Base-by-base conservation (phyloP, 2,888 invertebrate genomes). In the Acleris emargana region DNA sequence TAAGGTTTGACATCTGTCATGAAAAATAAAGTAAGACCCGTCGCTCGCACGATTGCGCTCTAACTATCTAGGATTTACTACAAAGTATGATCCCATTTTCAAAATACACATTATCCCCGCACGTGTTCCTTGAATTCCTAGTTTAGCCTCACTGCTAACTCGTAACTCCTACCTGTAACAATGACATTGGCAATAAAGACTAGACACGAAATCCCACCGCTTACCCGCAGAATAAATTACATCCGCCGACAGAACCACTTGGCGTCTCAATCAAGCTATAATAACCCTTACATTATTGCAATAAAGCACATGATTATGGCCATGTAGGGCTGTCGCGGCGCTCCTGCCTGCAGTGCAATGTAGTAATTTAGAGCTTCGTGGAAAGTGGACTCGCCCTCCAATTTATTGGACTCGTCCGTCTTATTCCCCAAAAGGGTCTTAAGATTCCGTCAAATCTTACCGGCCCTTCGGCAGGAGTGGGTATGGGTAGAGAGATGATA, bases 321-420 rank as follows among this genome's bases (percentile, higher is more conserved):
- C 55, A 42, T 6, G 45, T 17, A 18, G 20, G 55, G n/a, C 17
- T 22, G 28, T 13, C 32, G 47, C 17, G 25, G 25, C 11, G 17
- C 22, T n/a, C 22, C 20, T 25, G 55, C 58, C 59, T 62, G 61
- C 60, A 62, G 59, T 64, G 66, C 71, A 71, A 75, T 77, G 72
- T 73, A 81, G 81, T 76, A 80, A 83, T 84, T 79, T 78, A 75
- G 68, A 73, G 70, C 63, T 70, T 68, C 71, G 68, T 70, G 28
- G 54, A 51, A 47, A 62, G 67, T 60, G 70, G 72, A 73, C 75
- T 79, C 83, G 74, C 87, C 88, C 87, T 88, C 82, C 89, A 89
- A 90, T 90, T 89, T 89, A 89, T 89, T 83, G 84, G 79, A 83
- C 85, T 82, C 84, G 83, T 84, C 78, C 86, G 80, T 84, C 86